Conservation (phyloP, 2,888 invertebrate species). For the Pherbina coryleti region DNA sequence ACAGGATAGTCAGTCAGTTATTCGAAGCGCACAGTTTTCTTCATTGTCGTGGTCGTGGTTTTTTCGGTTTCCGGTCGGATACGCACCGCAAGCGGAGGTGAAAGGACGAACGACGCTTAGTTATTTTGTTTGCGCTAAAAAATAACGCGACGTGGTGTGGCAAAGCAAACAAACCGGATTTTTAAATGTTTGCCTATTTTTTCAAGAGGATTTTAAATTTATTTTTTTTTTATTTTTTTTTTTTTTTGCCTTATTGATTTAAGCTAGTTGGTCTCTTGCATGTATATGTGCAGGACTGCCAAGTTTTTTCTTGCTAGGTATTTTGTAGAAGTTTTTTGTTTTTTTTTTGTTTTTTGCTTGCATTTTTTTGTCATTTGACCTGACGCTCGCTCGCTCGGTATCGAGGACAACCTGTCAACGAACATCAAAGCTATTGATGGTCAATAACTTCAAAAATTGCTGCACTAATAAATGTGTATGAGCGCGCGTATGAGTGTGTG, state of each 20-base stretch:
- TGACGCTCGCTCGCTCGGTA: neutral
- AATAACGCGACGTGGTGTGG: neutral
- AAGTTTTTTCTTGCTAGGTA: neutral
- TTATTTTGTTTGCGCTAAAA: neutral
- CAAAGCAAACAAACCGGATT: neutral
- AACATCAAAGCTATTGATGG: neutral
- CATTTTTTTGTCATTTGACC: neutral
- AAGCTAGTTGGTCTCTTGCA: too few relatives aligned
- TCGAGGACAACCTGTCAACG: neutral
- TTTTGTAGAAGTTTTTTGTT: too few relatives aligned
- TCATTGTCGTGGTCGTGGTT: slow-evolving; percentile 8
- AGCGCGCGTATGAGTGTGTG: too few relatives aligned
- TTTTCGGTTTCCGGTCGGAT: neutral
- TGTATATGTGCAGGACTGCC: neutral
- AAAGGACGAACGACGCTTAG: too few relatives aligned
- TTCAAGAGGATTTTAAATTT: neutral
- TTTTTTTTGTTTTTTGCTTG: neutral
- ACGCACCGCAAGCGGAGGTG: neutral
- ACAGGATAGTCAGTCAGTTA: slow-evolving; percentile 9
- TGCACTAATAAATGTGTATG: too few relatives aligned
- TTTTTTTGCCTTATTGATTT: too few relatives aligned
- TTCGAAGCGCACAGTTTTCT: neutral
- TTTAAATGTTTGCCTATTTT: neutral
- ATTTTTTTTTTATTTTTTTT: neutral
- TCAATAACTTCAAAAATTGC: neutral